A percentile compares a stretch with the other conserved stretches of the same genome.
These are phyloP conservation scores for Diaphora mendica DNA, from an alignment of 2,888 invertebrate genomes.

Conservation along the genomic window DNA sequence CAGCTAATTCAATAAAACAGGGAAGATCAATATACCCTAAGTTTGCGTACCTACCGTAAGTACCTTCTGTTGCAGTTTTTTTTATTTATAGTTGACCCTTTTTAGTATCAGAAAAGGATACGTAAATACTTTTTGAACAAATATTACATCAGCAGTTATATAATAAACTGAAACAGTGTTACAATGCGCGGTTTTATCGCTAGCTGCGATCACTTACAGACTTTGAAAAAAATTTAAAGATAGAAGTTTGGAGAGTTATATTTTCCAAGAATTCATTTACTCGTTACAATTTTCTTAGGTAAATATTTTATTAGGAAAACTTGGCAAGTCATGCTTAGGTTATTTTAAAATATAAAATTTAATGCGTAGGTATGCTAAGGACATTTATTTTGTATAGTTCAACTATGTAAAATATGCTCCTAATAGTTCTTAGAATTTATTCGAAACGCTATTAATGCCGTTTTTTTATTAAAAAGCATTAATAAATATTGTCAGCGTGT, in stretches of 20 bases:
- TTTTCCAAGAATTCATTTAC: background rate
- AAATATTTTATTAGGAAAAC: slow-evolving; percentile 15
- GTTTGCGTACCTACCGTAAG: slow-evolving; percentile 14
- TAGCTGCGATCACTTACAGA: background rate
- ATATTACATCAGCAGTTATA: background rate
- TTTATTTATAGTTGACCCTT: slow-evolving; percentile 23
- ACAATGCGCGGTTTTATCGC: background rate
- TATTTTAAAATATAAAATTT: slow-evolving; percentile 11
- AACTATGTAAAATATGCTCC: background rate
- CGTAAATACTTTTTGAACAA: background rate
- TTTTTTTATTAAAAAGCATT: too few relatives aligned
- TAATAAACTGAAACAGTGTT: background rate
- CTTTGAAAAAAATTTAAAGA: slow-evolving; percentile 11
- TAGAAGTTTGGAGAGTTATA: slow-evolving; percentile 1
- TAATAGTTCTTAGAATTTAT: background rate
- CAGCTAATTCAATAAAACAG: background rate
- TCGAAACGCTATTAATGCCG: background rate
- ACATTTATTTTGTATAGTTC: background rate
- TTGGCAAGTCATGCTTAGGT: slow-evolving; percentile 5
- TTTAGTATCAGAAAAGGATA: slow-evolving; percentile 12
- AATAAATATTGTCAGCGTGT: too few relatives aligned
- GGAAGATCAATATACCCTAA: slow-evolving; percentile 13
- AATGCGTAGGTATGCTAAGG: slow-evolving; percentile 8
- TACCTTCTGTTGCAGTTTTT: slow-evolving; percentile 12
- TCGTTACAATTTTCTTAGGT: slow-evolving; percentile 5